These are phyloP conservation scores for Neomorphus geoffroyi DNA, from an alignment of 2,797 vertebrate genomes.

Conservation along the genomic window DNA sequence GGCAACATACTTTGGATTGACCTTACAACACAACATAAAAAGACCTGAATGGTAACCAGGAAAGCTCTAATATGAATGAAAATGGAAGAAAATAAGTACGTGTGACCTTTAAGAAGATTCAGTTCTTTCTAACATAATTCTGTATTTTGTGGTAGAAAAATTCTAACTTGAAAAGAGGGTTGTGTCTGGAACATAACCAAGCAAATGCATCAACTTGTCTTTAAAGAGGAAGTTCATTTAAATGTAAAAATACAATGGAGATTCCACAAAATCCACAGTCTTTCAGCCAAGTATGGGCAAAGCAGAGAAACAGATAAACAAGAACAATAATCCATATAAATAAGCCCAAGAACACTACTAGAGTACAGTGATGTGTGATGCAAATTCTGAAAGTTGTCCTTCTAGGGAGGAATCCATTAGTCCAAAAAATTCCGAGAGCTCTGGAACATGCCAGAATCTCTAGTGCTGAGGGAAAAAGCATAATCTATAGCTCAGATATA, in stretches of 20 bases:
- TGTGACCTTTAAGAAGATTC: not conserved
- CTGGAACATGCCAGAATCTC: not conserved
- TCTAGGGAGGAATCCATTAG: not conserved
- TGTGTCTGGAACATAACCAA: not conserved
- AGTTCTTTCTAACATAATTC: not conserved
- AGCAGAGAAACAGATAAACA: not conserved
- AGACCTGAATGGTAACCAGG: not conserved
- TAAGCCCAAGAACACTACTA: not conserved
- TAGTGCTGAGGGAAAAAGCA: not conserved
- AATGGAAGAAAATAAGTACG: not conserved
- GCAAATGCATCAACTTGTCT: not conserved
- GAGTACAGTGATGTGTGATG: rapidly evolving
- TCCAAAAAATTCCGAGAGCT: not conserved
- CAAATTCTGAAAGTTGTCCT: not conserved
- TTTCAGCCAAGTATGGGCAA: not conserved
- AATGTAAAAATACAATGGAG: not conserved
- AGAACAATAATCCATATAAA: not conserved
- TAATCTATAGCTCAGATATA: not conserved
- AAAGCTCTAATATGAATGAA: not conserved
- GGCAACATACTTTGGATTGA: not conserved
- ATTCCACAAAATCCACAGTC: too few relatives aligned
- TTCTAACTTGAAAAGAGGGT: not conserved
- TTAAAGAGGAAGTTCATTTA: not conserved
- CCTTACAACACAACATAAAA: not conserved
- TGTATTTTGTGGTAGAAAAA: not conserved